These are phyloP conservation scores for Melanotaenia parkinsoni DNA, from an alignment of 2,797 vertebrate species.

Conservation along the genomic window DNA sequence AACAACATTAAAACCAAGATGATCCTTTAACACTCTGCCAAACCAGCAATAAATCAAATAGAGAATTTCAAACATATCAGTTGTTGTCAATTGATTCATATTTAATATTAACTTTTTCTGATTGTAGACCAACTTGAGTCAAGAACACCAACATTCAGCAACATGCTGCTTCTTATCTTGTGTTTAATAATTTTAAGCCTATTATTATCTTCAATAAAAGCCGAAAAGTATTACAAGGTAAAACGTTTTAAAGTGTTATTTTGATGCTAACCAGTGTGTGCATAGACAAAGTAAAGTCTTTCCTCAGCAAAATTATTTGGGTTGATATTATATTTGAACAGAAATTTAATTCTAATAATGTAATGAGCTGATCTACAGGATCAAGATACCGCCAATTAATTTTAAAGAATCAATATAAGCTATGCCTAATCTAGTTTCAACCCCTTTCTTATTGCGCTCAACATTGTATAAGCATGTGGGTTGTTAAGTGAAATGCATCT, in stretches of 20 bases:
- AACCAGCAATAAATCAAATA: slow-evolving; percentile 19
- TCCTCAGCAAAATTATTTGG: background rate
- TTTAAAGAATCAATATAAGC: slow-evolving; percentile 27
- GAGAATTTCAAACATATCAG: slow-evolving; percentile 3
- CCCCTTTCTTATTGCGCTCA: slow-evolving; percentile 10
- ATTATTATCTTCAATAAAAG: background rate
- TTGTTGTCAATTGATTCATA: background rate
- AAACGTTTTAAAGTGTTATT: background rate
- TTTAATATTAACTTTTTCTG: slow-evolving; percentile 1
- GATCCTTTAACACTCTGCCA: slow-evolving; percentile 33
- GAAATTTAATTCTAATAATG: background rate
- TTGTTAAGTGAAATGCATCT: background rate
- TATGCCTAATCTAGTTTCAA: slow-evolving; percentile 23
- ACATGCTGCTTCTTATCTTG: background rate
- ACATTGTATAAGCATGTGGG: background rate
- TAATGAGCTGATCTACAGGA: slow-evolving; percentile 11
- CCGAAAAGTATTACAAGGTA: background rate
- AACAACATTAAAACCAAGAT: slow-evolving; percentile 18
- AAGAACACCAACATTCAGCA: background rate
- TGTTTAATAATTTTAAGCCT: background rate
- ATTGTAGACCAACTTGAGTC: background rate
- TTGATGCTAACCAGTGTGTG: background rate
- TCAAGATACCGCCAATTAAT: slow-evolving; percentile 33
- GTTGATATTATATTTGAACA: background rate
- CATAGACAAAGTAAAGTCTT: background rate